A percentile compares a stretch with the other conserved stretches of the same genome.
These are phyloP conservation scores for Trididemnum nubilum DNA, from an alignment of 23 tunicate species.

Conservation along the genomic window DNA sequence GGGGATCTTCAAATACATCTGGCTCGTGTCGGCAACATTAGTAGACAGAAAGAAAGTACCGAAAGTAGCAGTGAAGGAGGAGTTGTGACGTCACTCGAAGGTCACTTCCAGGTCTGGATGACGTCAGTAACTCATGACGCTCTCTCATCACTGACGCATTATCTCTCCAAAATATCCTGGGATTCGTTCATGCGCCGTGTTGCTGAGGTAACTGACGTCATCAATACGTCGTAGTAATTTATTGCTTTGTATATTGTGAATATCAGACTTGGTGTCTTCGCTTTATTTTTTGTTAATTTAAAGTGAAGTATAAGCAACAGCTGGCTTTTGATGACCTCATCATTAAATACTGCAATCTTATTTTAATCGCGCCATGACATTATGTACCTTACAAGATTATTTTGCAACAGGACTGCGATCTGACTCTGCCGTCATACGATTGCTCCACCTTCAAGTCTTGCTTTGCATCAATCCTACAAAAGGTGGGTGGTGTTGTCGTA, in stretches of 20 bases:
- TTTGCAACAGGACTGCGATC: not conserved
- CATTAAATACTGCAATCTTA: not conserved
- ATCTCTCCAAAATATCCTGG: slow-evolving; percentile 86
- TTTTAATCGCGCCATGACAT: not conserved
- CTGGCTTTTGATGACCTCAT: not conserved
- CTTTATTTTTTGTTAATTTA: too few species aligned
- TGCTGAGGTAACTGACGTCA: slow-evolving; percentile 31
- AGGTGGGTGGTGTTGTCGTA: too few species aligned
- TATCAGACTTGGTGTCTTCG: too few species aligned
- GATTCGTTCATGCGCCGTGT: slow-evolving; percentile 58
- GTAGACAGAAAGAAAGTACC: slow-evolving; percentile 37
- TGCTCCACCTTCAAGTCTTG: slow-evolving; percentile 43
- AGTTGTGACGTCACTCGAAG: slow-evolving; percentile 30
- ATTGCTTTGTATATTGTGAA: too few species aligned
- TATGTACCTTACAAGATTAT: not conserved
- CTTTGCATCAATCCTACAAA: slow-evolving; percentile 19
- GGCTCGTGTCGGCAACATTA: slow-evolving; percentile 82
- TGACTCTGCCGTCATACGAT: slow-evolving; percentile 1
- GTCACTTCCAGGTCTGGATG: slow-evolving; percentile 81
- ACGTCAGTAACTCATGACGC: slow-evolving; percentile 44
- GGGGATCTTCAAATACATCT: slow-evolving; percentile 73
- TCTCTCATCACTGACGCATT: slow-evolving; percentile 69
- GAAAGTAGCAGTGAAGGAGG: slow-evolving; percentile 7
- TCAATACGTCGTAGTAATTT: not conserved
- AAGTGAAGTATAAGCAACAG: too few species aligned